Evolutionary conservation across 2,113 vertebrate genomes (phyloP).

Genomic region (Tetrax tetrax): DNA sequence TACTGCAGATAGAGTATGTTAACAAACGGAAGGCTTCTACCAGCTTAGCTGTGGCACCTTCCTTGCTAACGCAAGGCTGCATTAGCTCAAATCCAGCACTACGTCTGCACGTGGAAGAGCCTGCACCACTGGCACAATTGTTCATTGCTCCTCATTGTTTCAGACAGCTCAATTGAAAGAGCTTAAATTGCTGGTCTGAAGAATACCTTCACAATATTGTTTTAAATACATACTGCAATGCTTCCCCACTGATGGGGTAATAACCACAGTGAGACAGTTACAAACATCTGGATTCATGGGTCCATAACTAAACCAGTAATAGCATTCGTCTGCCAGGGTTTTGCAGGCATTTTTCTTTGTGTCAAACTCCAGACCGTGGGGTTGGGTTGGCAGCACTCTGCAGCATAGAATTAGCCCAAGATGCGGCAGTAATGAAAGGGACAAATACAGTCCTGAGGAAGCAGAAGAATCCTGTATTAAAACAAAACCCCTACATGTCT

Average conservation of each 20-base stretch:
- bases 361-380: neutral
- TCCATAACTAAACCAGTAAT: constrained; percentile 27
- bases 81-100: neutral
- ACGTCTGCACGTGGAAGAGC: neutral
- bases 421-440: constrained; percentile 16
- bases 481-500: neutral
- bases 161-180: constrained; percentile 34
- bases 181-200: constrained; percentile 26
- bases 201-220: constrained; percentile 2
- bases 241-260: constrained; percentile 26
- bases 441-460: neutral
- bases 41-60: constrained; percentile 1
- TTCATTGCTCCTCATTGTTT: constrained; percentile 13
- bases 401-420: constrained; percentile 4
- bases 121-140: neutral
- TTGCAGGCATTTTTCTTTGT: constrained; percentile 31
- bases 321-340: neutral
- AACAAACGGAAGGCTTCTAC: constrained; percentile 39
- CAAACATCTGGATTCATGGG: constrained; percentile 48
- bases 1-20: constrained; percentile 27
- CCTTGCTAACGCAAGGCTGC: neutral
- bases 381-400: constrained; percentile 2
- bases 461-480: neutral
- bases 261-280: constrained; percentile 33
- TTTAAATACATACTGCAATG: constrained; percentile 14